Evolutionary conservation across 2,113 vertebrate species (phyloP), one percentile per base, ranked within the genome.

Genomic region (Clarias batrachus): DNA sequence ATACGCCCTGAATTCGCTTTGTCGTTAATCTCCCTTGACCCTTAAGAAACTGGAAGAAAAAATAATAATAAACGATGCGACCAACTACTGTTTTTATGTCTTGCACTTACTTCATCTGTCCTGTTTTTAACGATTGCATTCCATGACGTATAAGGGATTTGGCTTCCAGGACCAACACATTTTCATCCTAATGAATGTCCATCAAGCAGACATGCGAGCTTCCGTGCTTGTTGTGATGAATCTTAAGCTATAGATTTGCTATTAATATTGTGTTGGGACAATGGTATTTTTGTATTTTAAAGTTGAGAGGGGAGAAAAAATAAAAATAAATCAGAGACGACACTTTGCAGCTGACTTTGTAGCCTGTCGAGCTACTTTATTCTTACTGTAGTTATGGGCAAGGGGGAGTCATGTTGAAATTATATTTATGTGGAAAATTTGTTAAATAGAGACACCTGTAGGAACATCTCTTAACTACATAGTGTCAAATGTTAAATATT

Each of bases 221-320:
- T 90, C 87, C 79, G 84, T 88, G 81, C 76, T 85, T 85, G 85
- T 88, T 82, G 84, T 90, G 71, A 84, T 84, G 83, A 87, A 82
- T 83, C 88, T 79, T 85, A 76, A 88, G 87, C 89, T 90, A 90
- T 83, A 86, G 71, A 90, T 86, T 78, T 90, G 87, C 89, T 90
- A 62, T 85, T 66, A 79, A 78, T 81, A 66, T 86, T 86, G 84
- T 74, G 76, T 86, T 71, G 89, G 89, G 79, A 86, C 87, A 78
- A 83, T 86, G 84, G 89, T 90, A 90, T 90, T 90, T 90, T 90
- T 90, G 85, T 90, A 90, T 86, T 88, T 86, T 73, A 89, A 71
- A 41, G 59, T n/a, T 52, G 73, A 85, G 73, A 79, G 17, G 12
- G 9, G 77, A 33, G 56, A 23, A 54, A 62, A 33, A 13, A 78